Evolutionary conservation across 2,888 invertebrate genomes (phyloP).

Genomic region (Zygaena filipendulae): DNA sequence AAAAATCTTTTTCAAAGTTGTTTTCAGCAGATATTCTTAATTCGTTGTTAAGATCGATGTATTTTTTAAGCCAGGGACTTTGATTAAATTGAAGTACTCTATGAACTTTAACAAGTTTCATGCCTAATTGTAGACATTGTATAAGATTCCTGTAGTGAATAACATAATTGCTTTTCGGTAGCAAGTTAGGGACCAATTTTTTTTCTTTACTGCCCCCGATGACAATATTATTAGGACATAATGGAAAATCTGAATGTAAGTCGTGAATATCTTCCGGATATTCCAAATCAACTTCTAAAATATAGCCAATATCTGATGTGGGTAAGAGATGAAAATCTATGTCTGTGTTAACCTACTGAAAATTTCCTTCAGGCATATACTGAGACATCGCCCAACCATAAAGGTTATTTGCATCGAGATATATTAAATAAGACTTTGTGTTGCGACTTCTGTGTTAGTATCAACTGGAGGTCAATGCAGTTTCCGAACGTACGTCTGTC

Average conservation of each 20-base stretch:
- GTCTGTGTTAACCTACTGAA: slow-evolving; percentile 22
- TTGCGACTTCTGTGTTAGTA: too few species aligned
- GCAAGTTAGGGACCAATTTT: slow-evolving; percentile 16
- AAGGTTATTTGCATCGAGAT: slow-evolving; percentile 28
- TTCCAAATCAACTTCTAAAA: slow-evolving; percentile 24
- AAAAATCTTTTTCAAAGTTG: slow-evolving; percentile 36
- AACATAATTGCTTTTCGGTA: too few species aligned
- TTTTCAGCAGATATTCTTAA: slow-evolving; percentile 22
- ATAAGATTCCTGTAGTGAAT: slow-evolving; percentile 20
- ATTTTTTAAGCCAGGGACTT: slow-evolving; percentile 28
- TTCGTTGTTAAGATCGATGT: slow-evolving; percentile 34
- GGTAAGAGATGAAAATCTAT: slow-evolving; percentile 10
- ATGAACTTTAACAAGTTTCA: slow-evolving; percentile 19
- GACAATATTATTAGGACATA: slow-evolving; percentile 15
- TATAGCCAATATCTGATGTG: slow-evolving; percentile 14
- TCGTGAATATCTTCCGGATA: slow-evolving; percentile 22
- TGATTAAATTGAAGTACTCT: slow-evolving; percentile 30
- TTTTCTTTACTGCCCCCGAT: slow-evolving; percentile 7
- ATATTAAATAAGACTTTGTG: slow-evolving; percentile 21
- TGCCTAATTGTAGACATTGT: slow-evolving; percentile 18
- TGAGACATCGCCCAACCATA: slow-evolving; percentile 30
- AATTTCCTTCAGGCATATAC: slow-evolving; percentile 21
- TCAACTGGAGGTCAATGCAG: too few species aligned
- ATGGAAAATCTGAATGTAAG: slow-evolving; percentile 20
- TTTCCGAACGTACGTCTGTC: too few species aligned